A percentile compares a stretch with the other conserved stretches of the same genome.
These are phyloP conservation scores for Pandion haliaetus DNA, from an alignment of 2,113 vertebrate species.

Conservation along the genomic window DNA sequence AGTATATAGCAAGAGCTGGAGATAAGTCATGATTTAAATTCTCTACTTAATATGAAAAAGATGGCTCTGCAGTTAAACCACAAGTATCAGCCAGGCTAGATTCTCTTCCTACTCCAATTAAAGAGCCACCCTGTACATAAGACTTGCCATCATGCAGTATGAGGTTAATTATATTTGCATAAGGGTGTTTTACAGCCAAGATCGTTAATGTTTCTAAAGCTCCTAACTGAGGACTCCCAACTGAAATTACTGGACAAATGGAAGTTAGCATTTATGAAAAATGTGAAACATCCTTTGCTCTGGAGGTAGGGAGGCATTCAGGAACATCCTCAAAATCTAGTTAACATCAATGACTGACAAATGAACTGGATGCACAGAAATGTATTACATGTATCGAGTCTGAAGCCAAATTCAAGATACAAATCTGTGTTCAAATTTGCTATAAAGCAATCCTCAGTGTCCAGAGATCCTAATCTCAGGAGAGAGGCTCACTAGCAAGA, in stretches of 20 bases:
- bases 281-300: background rate
- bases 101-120: background rate
- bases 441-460: background rate
- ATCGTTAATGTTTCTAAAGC: background rate
- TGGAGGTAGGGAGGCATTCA: background rate
- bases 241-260: background rate
- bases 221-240: background rate
- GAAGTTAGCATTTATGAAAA: background rate
- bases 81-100: background rate
- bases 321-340: background rate
- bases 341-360: background rate
- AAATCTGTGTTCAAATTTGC: background rate
- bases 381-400: background rate
- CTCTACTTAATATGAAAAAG: background rate
- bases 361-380: background rate
- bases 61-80: background rate
- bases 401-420: background rate
- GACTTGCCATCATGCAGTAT: background rate
- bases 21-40: conserved; percentile 9
- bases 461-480: background rate
- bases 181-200: background rate
- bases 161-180: conserved; percentile 4
- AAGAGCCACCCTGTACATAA: background rate
- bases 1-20: background rate
- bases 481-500: background rate